Percentiles rank a stretch among this genome's conserved stretches.
These are phyloP conservation scores for Andrena dorsata DNA, from an alignment of 2,888 invertebrate species.

Conservation along the genomic window DNA sequence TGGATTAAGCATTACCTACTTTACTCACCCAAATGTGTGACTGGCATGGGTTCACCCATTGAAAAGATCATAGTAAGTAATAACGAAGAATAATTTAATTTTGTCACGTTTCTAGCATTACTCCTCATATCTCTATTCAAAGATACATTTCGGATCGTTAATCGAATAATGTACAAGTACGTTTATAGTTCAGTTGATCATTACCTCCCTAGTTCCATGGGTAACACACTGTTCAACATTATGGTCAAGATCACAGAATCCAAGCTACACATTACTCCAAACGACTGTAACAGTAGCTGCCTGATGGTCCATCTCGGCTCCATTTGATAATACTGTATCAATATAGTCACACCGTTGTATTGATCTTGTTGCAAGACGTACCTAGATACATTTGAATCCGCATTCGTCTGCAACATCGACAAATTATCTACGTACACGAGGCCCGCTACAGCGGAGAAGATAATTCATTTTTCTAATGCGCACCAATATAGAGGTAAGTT, in stretches of 20 bases:
- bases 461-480: slow-evolving; percentile 1
- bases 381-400: slow-evolving; percentile 94
- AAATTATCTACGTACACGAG: slow-evolving; percentile 9
- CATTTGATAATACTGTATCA: slow-evolving; percentile 98
- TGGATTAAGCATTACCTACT: slow-evolving; percentile 53
- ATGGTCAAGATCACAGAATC: slow-evolving; percentile 93
- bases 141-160: slow-evolving; percentile 35
- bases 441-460: neutral
- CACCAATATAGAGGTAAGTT: slow-evolving; percentile 93
- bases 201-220: slow-evolving; percentile 95
- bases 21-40: slow-evolving; percentile 93
- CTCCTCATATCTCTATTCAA: slow-evolving; percentile 90
- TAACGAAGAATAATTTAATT: slow-evolving; percentile 93
- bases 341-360: slow-evolving; percentile 92
- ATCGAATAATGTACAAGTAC: neutral
- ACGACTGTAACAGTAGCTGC: slow-evolving; percentile 92
- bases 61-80: slow-evolving; percentile 95
- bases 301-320: slow-evolving; percentile 95
- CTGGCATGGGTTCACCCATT: slow-evolving; percentile 95
- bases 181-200: slow-evolving; percentile 28
- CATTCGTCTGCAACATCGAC: slow-evolving; percentile 91
- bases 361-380: slow-evolving; percentile 94
- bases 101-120: slow-evolving; percentile 91
- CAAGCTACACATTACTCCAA: slow-evolving; percentile 94
- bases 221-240: slow-evolving; percentile 94